phyloP scores from a whole-genome alignment of 2,888 invertebrate species.

The Drosophila kambysellisi region DNA sequence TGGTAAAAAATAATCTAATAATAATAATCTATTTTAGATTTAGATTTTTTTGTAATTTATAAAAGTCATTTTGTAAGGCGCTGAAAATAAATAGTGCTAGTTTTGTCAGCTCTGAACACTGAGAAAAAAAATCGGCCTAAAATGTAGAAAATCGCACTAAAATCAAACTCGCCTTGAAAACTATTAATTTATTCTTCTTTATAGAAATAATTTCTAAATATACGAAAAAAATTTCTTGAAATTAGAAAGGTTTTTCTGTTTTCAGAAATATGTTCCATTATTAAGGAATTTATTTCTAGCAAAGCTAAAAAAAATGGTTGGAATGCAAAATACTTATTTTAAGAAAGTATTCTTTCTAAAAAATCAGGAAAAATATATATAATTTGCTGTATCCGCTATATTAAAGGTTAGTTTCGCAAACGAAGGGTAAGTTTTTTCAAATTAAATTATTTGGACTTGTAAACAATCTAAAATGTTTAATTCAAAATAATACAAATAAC shows the following conservation, averaged over 20 bases:
- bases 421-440: neutral
- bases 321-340: neutral
- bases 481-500: neutral
- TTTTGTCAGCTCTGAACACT: neutral
- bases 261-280: neutral
- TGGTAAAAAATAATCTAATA: neutral
- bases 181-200: neutral
- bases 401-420: neutral
- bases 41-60: neutral
- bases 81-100: neutral
- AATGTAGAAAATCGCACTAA: neutral
- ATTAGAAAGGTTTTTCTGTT: neutral
- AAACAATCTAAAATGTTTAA: neutral
- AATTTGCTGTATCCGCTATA: neutral
- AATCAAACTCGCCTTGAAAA: neutral
- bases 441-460: neutral
- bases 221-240: neutral
- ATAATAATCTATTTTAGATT: neutral
- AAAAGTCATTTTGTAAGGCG: neutral
- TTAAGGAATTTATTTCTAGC: neutral
- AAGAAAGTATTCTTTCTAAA: neutral
- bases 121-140: neutral
- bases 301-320: neutral
- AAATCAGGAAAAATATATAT: neutral
- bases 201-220: neutral